Evolutionary conservation across 2,888 invertebrate genomes (phyloP).

Genomic region (Chorisops tibialis): DNA sequence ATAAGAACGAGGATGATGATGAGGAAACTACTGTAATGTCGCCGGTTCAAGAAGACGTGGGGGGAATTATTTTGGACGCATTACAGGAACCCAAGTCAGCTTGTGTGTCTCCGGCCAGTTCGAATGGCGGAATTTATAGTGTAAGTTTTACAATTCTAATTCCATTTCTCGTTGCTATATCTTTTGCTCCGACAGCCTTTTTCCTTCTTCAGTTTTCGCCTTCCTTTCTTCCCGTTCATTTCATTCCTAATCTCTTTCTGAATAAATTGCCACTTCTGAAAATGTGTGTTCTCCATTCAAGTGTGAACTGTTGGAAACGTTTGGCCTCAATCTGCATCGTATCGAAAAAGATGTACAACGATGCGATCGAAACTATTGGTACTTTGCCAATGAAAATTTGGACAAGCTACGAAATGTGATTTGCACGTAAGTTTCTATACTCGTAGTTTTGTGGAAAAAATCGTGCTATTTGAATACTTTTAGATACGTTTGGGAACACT

Average conservation of each 20-base stretch:
- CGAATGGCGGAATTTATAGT: conserved; percentile 86
- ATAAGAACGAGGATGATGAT: conserved; percentile 49
- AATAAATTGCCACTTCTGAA: too few relatives aligned
- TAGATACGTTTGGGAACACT: conserved; percentile 95
- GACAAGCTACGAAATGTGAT: conserved; percentile 92
- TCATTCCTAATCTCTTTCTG: too few relatives aligned
- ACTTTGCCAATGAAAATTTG: conserved; percentile 84
- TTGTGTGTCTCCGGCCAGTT: conserved; percentile 83
- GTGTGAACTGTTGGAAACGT: conserved; percentile 79
- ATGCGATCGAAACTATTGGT: conserved; percentile 91
- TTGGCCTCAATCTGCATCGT: conserved; percentile 85
- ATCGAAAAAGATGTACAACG: conserved; percentile 96
- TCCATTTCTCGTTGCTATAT: too few relatives aligned
- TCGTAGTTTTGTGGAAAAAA: background rate
- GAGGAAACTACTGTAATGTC: conserved; percentile 57
- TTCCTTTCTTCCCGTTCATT: too few relatives aligned
- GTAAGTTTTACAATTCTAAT: too few relatives aligned
- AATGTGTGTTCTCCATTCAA: conserved; percentile 54
- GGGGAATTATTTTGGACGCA: conserved; percentile 42
- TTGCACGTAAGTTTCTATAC: conserved; percentile 91
- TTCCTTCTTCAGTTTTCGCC: too few relatives aligned
- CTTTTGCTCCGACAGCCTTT: background rate
- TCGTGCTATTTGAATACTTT: conserved; percentile 22
- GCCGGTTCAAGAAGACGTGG: conserved; percentile 59
- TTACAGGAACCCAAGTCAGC: conserved; percentile 57